Base-by-base conservation (phyloP, 2,113 vertebrate genomes). In the Oxyruncus cristatus region DNA sequence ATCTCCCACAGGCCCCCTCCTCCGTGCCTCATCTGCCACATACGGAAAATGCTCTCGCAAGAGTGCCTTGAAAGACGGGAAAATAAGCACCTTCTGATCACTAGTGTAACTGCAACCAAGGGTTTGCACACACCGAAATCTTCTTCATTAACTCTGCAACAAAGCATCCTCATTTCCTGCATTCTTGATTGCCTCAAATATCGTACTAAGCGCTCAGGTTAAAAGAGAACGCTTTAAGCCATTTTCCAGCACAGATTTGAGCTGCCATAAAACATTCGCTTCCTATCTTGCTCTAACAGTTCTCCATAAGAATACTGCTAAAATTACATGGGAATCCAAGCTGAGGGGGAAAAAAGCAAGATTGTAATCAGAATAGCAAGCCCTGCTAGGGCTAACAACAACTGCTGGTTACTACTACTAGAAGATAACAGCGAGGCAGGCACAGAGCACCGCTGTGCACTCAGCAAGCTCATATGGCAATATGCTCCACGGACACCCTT, bases 71-170 rank as follows among this genome's bases (percentile, higher is more conserved):
- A 71, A 86, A 90, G 47, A 90, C 72, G 61, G 67, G 65, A 83
- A 90, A 95, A 93, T 80, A 74, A 94, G 90, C 68, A 90, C 65
- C 74, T 92, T 90, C 71, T 72, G 79, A 90, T 78, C 3, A 0
- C 68, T 32, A 63, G 67, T 1, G 0, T 58, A 94, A 85, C 85
- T 80, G 77, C 3, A 6, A 82, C 65, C 3, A 1, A 84, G 42
- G 72, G 67, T 86, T 93, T 92, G 78, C 59, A 83, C 33, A 80
- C 61, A 52, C 37, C 55, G 62, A 87, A 95, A 91, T 82, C 76
- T 72, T 95, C 50, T 89, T 92, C 78, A 88, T 96, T 91, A 93
- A 89, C 87, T 89, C 87, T 27, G 44, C 71, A 85, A 95, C 70
- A 87, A 95, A 76, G 67, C 62, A 35, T 85, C 37, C 63, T 88